Conservation (phyloP, 2,888 invertebrate genomes). For the Resseliella maxima region DNA sequence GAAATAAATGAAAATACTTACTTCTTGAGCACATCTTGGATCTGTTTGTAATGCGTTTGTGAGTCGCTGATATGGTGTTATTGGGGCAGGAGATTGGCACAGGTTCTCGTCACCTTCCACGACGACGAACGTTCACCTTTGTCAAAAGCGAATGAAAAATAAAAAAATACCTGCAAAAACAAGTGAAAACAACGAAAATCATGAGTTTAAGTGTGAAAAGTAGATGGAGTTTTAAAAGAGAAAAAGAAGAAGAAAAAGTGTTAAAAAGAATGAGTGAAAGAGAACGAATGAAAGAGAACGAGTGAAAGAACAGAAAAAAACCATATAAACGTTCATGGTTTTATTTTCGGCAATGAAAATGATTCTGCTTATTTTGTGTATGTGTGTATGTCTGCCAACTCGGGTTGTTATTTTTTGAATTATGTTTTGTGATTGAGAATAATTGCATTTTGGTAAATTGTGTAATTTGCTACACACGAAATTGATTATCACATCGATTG, state of each 20-base stretch:
- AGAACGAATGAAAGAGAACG: too few species aligned
- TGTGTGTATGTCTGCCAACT: background rate
- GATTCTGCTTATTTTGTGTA: background rate
- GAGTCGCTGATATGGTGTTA: slow-evolving; percentile 69
- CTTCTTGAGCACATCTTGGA: slow-evolving; percentile 69
- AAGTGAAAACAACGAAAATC: background rate
- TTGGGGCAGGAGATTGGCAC: slow-evolving; percentile 62
- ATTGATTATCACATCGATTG: slow-evolving; percentile 44
- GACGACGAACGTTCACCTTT: slow-evolving; percentile 56
- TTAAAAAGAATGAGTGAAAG: too few species aligned
- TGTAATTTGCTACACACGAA: slow-evolving; percentile 20
- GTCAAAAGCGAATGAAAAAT: too few species aligned
- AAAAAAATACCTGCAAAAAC: background rate
- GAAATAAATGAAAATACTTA: slow-evolving; percentile 61
- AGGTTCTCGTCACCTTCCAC: slow-evolving; percentile 57
- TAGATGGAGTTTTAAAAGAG: too few species aligned
- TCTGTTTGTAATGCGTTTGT: slow-evolving; percentile 70
- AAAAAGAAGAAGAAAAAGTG: too few species aligned
- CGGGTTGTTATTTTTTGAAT: background rate
- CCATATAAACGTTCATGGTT: too few species aligned
- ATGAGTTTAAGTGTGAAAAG: too few species aligned
- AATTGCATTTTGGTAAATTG: slow-evolving; percentile 24
- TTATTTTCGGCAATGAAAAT: too few species aligned
- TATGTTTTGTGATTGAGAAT: slow-evolving; percentile 21
- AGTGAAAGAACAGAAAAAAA: too few species aligned